Evolutionary conservation across 1,140 invertebrate genomes (phyloP).

Genomic region (Eriocheir sinensis): DNA sequence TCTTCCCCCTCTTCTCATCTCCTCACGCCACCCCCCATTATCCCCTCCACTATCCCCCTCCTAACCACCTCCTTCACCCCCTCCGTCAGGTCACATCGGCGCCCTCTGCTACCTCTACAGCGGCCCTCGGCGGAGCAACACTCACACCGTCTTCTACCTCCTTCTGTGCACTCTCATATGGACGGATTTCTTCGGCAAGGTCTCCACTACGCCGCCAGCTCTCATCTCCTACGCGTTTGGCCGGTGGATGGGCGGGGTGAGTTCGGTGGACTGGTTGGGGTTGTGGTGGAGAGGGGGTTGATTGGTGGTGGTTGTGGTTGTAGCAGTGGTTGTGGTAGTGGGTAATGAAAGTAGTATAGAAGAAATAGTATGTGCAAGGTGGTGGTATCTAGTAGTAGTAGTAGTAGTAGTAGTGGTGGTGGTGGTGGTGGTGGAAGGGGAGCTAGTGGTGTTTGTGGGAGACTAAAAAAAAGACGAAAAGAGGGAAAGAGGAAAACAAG

Average conservation of each 20-base stretch:
- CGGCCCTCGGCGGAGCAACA: background rate
- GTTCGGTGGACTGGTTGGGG: background rate
- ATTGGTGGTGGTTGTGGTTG: too few species aligned
- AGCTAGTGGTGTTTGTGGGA: too few species aligned
- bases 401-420: background rate
- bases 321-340: too few species aligned
- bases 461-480: background rate
- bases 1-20: background rate
- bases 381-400: too few species aligned
- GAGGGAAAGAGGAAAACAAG: background rate
- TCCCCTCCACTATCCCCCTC: too few species aligned
- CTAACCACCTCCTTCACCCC: background rate
- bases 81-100: slow-evolving; percentile 49
- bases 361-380: background rate
- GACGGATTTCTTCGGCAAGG: slow-evolving; percentile 65
- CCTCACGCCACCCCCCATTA: background rate
- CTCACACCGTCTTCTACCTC: slow-evolving; percentile 64
- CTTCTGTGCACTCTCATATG: slow-evolving; percentile 61
- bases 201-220: slow-evolving; percentile 10
- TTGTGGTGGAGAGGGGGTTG: too few species aligned
- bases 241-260: slow-evolving; percentile 61
- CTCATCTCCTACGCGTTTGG: slow-evolving; percentile 44
- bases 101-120: slow-evolving; percentile 64
- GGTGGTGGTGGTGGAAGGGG: background rate
- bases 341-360: background rate